These are phyloP conservation scores for Prionchulus punctatus DNA, from an alignment of 2,888 invertebrate species.

Conservation along the genomic window DNA sequence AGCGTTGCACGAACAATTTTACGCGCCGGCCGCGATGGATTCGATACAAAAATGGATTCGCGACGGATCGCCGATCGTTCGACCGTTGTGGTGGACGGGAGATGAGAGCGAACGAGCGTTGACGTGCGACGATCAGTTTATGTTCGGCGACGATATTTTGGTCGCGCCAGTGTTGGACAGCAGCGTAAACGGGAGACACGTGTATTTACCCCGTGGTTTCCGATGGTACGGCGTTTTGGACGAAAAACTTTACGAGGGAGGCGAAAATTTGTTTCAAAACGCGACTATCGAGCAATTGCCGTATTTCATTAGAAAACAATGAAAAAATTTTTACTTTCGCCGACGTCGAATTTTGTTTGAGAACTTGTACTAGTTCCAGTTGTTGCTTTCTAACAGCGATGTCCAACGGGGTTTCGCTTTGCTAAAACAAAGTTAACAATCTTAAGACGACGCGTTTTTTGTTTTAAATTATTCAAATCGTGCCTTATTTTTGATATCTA, in stretches of 20 bases:
- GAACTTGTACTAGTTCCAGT: not conserved
- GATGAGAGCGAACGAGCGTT: slow-evolving; percentile 14
- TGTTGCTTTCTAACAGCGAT: slow-evolving; percentile 60
- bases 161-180: slow-evolving; percentile 67
- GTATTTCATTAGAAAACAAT: not conserved
- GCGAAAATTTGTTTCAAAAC: too few species aligned
- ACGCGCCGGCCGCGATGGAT: slow-evolving; percentile 42
- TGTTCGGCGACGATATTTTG: slow-evolving; percentile 70
- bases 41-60: too few species aligned
- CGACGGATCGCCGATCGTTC: slow-evolving; percentile 64
- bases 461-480: slow-evolving; percentile 3
- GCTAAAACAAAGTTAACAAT: slow-evolving; percentile 34
- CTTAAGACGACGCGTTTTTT: not conserved
- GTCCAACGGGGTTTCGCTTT: slow-evolving; percentile 71
- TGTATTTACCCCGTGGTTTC: slow-evolving; percentile 78
- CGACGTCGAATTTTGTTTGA: not conserved
- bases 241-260: too few species aligned
- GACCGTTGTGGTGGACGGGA: slow-evolving; percentile 63
- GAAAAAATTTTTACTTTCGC: slow-evolving; percentile 34
- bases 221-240: too few species aligned
- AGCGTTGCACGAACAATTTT: slow-evolving; percentile 45
- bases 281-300: too few species aligned
- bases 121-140: slow-evolving; percentile 55
- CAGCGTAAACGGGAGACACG: slow-evolving; percentile 54
- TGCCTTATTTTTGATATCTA: slow-evolving; percentile 53